phyloP scores from a whole-genome alignment of 2,888 invertebrate genomes.

The Venusia cambrica region DNA sequence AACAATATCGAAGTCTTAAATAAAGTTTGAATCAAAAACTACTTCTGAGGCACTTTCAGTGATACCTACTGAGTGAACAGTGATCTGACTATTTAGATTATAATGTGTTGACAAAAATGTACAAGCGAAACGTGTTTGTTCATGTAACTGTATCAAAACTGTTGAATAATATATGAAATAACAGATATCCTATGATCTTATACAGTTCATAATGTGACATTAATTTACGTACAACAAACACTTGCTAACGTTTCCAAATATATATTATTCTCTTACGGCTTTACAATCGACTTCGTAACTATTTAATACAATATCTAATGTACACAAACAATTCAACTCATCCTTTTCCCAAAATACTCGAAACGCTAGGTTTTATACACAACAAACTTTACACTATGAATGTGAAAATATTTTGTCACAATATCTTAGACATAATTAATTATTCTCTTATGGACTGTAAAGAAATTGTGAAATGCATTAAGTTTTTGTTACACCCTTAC shows the following conservation, averaged over 20 bases:
- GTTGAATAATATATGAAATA: constrained; percentile 60
- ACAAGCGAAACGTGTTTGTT: constrained; percentile 71
- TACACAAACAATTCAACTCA: constrained; percentile 69
- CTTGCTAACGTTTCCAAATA: constrained; percentile 76
- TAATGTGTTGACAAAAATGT: constrained; percentile 31
- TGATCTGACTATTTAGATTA: constrained; percentile 35
- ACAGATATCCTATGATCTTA: constrained; percentile 59
- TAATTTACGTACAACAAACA: constrained; percentile 73
- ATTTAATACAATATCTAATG: constrained; percentile 74
- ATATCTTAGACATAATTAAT: constrained; percentile 67
- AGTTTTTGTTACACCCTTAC: constrained; percentile 75
- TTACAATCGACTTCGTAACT: constrained; percentile 70
- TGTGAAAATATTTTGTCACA: constrained; percentile 78
- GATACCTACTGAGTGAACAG: constrained; percentile 45
- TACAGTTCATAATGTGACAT: constrained; percentile 70
- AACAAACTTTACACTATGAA: constrained; percentile 76
- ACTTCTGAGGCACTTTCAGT: constrained; percentile 48
- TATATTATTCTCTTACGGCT: constrained; percentile 73
- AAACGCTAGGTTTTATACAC: constrained; percentile 73
- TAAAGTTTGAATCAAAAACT: constrained; percentile 30
- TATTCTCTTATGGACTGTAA: constrained; percentile 75
- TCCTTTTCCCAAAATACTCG: constrained; percentile 69
- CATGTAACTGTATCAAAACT: constrained; percentile 57
- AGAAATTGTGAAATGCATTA: constrained; percentile 80
- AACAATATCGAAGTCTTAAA: constrained; percentile 53